Conservation (phyloP, 53 echinoderm and acorn worm species). For the Hippasteria phrygiana region DNA sequence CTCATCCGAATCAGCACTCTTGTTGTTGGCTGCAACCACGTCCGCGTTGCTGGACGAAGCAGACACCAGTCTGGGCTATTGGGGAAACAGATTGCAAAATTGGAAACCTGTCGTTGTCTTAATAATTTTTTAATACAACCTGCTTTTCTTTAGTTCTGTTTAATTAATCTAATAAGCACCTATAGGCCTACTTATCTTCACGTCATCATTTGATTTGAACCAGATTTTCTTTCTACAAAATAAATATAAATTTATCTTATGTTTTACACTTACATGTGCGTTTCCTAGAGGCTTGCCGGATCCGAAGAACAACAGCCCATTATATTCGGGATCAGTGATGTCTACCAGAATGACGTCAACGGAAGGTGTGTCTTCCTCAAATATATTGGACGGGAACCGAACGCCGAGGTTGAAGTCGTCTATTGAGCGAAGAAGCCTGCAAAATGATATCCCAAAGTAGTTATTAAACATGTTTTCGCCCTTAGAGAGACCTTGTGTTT, state of each 20-base stretch:
- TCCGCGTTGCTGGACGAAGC: slow-evolving; percentile 9
- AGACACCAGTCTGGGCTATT: slow-evolving; percentile 12
- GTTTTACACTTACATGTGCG: slow-evolving; percentile 41
- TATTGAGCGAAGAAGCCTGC: slow-evolving; percentile 70
- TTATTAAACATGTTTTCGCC: neutral
- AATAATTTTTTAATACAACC: no score
- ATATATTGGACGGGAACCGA: slow-evolving; percentile 44
- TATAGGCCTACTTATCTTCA: no score
- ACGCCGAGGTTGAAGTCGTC: slow-evolving; percentile 76
- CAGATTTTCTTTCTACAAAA: no score
- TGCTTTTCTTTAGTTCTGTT: neutral
- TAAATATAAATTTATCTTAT: neutral
- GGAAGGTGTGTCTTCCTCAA: slow-evolving; percentile 58
- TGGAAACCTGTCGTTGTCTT: no score
- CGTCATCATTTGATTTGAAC: no score
- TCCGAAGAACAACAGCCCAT: slow-evolving; percentile 65
- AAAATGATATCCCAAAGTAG: neutral
- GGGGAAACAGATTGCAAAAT: neutral
- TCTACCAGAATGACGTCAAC: slow-evolving; percentile 74
- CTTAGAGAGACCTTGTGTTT: neutral
- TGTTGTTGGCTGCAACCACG: neutral
- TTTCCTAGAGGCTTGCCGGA: slow-evolving; percentile 32
- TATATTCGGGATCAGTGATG: slow-evolving; percentile 11
- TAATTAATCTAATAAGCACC: neutral
- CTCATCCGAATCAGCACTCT: neutral